Conservation (phyloP, 1,140 invertebrate species). For the Belonocnema kinseyi region DNA sequence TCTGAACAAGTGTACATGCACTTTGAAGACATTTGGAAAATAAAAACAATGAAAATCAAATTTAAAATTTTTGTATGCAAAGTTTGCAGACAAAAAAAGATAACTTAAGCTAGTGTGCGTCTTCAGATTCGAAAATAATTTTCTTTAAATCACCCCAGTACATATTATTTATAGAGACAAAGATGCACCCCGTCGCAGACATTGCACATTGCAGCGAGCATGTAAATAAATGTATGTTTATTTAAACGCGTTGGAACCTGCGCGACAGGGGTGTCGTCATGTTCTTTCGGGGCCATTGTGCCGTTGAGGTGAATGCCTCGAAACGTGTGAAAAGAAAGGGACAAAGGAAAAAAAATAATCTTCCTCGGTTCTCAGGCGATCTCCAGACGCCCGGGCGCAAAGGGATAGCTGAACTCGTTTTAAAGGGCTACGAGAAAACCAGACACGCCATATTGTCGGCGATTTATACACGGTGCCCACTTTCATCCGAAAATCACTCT, state of each 20-base stretch:
- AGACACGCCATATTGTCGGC: conserved; percentile 40
- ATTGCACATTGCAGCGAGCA: neutral
- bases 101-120: too few species aligned
- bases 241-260: conserved; percentile 38
- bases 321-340: conserved; percentile 43
- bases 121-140: too few species aligned
- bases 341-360: conserved; percentile 39
- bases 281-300: conserved; percentile 41
- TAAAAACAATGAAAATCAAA: too few species aligned
- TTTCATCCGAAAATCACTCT: neutral
- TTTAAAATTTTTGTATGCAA: too few species aligned
- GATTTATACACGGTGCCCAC: conserved; percentile 27
- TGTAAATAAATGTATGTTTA: conserved; percentile 29
- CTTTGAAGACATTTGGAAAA: too few species aligned
- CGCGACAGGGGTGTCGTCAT: conserved; percentile 30
- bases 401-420: conserved; percentile 26
- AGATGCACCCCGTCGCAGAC: neutral
- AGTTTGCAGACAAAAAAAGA: too few species aligned
- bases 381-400: conserved; percentile 26
- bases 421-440: conserved; percentile 38
- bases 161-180: conserved; percentile 32
- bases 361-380: conserved; percentile 38
- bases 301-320: conserved; percentile 46
- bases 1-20: too few species aligned
- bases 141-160: neutral